These are phyloP conservation scores for Protodeltote pygarga DNA, from an alignment of 2,888 invertebrate species.

Conservation along the genomic window DNA sequence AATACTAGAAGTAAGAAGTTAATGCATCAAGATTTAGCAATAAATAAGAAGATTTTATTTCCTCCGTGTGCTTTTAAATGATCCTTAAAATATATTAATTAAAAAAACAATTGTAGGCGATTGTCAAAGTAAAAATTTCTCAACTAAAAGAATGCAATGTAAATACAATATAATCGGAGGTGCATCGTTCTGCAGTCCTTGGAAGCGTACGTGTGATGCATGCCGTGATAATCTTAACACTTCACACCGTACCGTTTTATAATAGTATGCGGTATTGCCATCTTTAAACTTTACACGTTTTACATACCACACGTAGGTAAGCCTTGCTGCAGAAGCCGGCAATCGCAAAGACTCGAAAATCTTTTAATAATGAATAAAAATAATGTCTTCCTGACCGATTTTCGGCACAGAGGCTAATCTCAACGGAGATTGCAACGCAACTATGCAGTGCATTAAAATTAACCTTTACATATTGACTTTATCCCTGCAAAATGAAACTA, in stretches of 20 bases:
- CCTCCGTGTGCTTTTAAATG: no score
- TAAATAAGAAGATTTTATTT: no score
- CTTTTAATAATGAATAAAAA: no score
- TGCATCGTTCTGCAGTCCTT: slow-evolving; percentile 50
- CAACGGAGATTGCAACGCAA: no score
- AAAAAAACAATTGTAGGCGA: slow-evolving; percentile 25
- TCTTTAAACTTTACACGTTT: slow-evolving; percentile 33
- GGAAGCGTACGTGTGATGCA: slow-evolving; percentile 55
- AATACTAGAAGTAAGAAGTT: no score
- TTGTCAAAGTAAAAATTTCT: slow-evolving; percentile 35
- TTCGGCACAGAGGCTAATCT: no score
- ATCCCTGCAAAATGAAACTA: no score
- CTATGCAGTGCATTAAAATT: no score
- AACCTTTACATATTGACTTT: no score
- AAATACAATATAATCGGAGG: slow-evolving; percentile 51
- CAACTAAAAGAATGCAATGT: slow-evolving; percentile 48
- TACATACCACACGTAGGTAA: slow-evolving; percentile 10
- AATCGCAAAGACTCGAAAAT: no score
- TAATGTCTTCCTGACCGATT: no score
- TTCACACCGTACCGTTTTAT: slow-evolving; percentile 30
- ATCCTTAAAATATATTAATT: slow-evolving; percentile 9
- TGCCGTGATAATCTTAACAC: slow-evolving; percentile 47
- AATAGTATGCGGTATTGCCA: slow-evolving; percentile 33
- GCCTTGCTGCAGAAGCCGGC: not conserved
- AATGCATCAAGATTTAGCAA: no score